Evolutionary conservation across 2,888 invertebrate genomes (phyloP), one percentile per base, ranked within the genome.

Genomic region (Apotomis betuletana): DNA sequence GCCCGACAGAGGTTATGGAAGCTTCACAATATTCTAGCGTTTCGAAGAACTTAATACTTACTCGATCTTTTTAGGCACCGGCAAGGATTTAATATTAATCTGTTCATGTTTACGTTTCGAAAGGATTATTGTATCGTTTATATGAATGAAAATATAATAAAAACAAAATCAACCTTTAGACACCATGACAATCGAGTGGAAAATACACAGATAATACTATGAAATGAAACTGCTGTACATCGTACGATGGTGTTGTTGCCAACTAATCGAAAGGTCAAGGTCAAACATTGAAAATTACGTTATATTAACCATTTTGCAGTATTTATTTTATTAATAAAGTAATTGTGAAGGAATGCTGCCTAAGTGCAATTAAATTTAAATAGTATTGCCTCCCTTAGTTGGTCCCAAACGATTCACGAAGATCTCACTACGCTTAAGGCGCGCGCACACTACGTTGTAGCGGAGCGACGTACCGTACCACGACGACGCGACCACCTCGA

Each of bases 131-230:
- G 79, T 80, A 79, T 74, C 67, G 46, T 77, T 76, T 77, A 78
- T 79, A 83, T 85, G 82, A 84, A 80, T 77, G 80, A 85, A 88
- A 88, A 83, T 86, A 78, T 81, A 84, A 86, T 82, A 88, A 90
- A 90, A 92, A 91, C 90, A 91, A 91, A 90, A 84, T 91, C 88
- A 90, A 90, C 89, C 88, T 88, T 84, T 87, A 86, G 78, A 88
- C 86, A 90, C 90, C 89, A 90, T 91, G 90, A 92, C 86, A 90
- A 82, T 85, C 83, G 78, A 78, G 77, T 75, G 68, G 74, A 77
- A 69, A 76, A 71, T 73, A 61, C 72, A 72, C 72, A 72, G 72
- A 72, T 27, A 68, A 72, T 9, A 46, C 62, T 62, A 64, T 57
- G 15, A 63, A 62, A 49, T 49, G 38, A 27, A 44, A 27, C 27